phyloP scores from a whole-genome alignment of 2,888 invertebrate species.

The Microctonus hyperodae region DNA sequence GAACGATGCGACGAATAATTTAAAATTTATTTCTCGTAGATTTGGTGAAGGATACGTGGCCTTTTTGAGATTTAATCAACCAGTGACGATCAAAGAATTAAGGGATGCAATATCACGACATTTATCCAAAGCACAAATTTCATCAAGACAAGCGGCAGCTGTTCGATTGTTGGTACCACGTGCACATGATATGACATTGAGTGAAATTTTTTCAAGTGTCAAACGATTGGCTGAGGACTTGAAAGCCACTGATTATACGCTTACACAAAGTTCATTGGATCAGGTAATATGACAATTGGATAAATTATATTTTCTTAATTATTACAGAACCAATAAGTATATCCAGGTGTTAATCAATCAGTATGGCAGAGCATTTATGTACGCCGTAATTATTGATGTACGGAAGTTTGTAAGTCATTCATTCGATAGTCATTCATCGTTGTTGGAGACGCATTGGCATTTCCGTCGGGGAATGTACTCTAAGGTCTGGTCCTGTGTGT shows the following conservation, averaged over 20 bases:
- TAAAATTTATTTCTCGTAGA: slow-evolving; percentile 51
- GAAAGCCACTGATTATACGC: slow-evolving; percentile 67
- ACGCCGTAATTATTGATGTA: slow-evolving; percentile 12
- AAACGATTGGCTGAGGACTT: slow-evolving; percentile 64
- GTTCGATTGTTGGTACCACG: slow-evolving; percentile 65
- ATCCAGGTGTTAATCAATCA: neutral
- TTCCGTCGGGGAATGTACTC: slow-evolving; percentile 37
- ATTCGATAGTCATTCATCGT: neutral
- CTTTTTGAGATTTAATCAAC: slow-evolving; percentile 59
- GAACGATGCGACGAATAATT: neutral
- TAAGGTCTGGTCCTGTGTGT: slow-evolving; percentile 36
- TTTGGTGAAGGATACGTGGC: slow-evolving; percentile 69
- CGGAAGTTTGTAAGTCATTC: slow-evolving; percentile 23
- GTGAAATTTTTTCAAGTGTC: slow-evolving; percentile 66
- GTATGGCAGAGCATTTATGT: neutral
- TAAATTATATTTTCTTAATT: neutral
- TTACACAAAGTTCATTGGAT: slow-evolving; percentile 69
- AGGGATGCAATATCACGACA: slow-evolving; percentile 55
- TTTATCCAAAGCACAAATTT: slow-evolving; percentile 62
- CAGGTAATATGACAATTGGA: slow-evolving; percentile 62
- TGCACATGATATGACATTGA: slow-evolving; percentile 61
- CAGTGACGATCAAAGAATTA: slow-evolving; percentile 51
- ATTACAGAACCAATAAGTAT: neutral
- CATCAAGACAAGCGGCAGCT: slow-evolving; percentile 62
- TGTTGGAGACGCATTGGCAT: slow-evolving; percentile 3